phyloP scores from a whole-genome alignment of 1,140 invertebrate genomes.

The Magallana gigas region DNA sequence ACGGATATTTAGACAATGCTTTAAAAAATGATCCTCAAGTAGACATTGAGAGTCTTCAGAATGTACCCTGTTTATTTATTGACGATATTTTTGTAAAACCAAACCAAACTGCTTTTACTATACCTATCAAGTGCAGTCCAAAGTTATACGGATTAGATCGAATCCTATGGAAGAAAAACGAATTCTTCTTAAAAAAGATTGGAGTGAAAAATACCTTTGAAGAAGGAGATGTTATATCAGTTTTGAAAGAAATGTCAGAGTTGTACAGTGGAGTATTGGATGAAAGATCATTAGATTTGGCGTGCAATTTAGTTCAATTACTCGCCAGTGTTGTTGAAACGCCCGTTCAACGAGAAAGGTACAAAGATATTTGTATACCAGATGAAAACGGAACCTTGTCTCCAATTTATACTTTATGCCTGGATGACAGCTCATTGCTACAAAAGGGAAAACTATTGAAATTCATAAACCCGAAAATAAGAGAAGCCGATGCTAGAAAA shows the following conservation, averaged over 20 bases:
- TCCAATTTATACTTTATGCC: conserved; percentile 65
- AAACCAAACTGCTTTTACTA: background rate
- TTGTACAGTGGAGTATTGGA: no score
- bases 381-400: conserved; percentile 53
- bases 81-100: background rate
- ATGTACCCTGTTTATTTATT: background rate
- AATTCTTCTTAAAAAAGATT: background rate
- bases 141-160: background rate
- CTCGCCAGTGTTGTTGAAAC: no score
- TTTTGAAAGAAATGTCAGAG: background rate
- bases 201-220: background rate
- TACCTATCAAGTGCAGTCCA: background rate
- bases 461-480: conserved; percentile 62
- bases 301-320: background rate
- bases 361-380: conserved; percentile 56
- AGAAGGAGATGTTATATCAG: background rate
- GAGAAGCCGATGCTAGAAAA: conserved; percentile 47
- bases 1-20: no score
- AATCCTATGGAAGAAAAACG: background rate
- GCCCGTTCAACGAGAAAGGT: no score
- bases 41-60: no score
- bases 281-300: background rate
- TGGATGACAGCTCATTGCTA: conserved; percentile 64
- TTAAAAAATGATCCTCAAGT: no score
- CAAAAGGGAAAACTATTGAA: conserved; percentile 54